These are phyloP conservation scores for Zapornia atra DNA, from an alignment of 2,113 vertebrate genomes.

Conservation along the genomic window DNA sequence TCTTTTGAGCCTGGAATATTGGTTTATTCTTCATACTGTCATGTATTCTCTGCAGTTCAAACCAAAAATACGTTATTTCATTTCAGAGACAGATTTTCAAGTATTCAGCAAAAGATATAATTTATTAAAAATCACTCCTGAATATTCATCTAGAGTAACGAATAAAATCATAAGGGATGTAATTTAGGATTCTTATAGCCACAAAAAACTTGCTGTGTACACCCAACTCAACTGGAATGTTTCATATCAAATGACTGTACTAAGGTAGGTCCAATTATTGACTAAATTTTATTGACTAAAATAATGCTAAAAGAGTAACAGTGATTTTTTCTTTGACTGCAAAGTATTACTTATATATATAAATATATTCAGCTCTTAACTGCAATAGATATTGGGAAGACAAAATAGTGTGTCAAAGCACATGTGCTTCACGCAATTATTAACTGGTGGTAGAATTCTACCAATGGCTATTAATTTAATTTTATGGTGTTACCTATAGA, in stretches of 20 bases:
- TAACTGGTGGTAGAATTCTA: neutral
- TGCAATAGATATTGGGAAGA: neutral
- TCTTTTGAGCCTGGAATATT: constrained; percentile 50
- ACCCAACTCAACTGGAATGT: neutral
- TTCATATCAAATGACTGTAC: neutral
- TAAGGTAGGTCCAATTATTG: neutral
- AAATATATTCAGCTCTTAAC: neutral
- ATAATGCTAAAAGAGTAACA: neutral
- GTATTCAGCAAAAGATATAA: neutral
- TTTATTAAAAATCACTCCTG: neutral
- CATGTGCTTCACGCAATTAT: neutral
- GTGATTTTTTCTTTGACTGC: neutral
- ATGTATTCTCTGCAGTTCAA: neutral
- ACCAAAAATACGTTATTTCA: neutral
- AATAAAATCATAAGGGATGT: neutral
- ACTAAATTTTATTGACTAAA: neutral
- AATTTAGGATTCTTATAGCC: neutral
- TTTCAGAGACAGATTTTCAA: constrained; percentile 15
- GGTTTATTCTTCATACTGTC: neutral
- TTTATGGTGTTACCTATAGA: neutral
- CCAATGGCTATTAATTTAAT: neutral
- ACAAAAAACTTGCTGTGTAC: neutral
- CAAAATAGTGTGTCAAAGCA: neutral
- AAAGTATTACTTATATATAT: neutral
- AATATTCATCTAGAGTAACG: neutral